phyloP scores from a whole-genome alignment of 2,888 invertebrate genomes.

The Oscheius myriophilus region DNA sequence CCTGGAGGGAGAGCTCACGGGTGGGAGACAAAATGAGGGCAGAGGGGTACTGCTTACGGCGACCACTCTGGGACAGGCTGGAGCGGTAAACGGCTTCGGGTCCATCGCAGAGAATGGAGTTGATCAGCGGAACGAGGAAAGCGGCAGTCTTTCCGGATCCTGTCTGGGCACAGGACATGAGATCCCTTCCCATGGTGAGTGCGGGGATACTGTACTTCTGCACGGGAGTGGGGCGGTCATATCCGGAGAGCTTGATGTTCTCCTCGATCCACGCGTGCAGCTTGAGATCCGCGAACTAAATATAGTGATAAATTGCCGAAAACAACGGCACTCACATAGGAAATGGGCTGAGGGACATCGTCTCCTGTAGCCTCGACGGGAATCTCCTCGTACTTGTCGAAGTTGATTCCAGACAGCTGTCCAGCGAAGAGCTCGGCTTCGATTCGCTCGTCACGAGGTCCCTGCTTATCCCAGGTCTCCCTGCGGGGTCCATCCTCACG shows the following conservation, averaged over 20 bases:
- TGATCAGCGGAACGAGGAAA: constrained; percentile 95
- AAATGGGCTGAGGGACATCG: constrained; percentile 88
- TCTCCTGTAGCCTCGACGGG: constrained; percentile 99
- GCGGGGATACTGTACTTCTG: constrained; percentile 98
- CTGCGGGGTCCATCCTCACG: constrained; percentile 18
- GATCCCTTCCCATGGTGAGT: constrained; percentile 88
- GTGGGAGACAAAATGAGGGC: constrained; percentile 97
- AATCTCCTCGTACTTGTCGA: constrained; percentile 99
- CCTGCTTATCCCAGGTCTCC: constrained; percentile 24
- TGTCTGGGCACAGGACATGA: constrained; percentile 84
- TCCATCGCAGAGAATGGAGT: constrained; percentile 87
- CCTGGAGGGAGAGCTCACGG: constrained; percentile 92
- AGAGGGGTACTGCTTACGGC: constrained; percentile 92
- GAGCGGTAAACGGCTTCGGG: constrained; percentile 60
- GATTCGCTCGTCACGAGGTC: constrained; percentile 52
- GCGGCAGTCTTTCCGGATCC: constrained; percentile 98
- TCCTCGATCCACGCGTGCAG: constrained; percentile 71
- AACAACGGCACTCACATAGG: too few relatives aligned
- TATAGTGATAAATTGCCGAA: too few relatives aligned
- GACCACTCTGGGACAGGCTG: constrained; percentile 72
- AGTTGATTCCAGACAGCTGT: constrained; percentile 95
- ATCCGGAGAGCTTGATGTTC: constrained; percentile 73
- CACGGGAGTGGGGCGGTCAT: constrained; percentile 74
- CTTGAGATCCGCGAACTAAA: constrained; percentile 69
- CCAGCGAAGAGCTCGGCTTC: constrained; percentile 73